Percentiles rank a stretch among this genome's conserved stretches.
Evolutionary conservation across 2,113 vertebrate genomes (phyloP).

Genomic region (Helogale parvula): DNA sequence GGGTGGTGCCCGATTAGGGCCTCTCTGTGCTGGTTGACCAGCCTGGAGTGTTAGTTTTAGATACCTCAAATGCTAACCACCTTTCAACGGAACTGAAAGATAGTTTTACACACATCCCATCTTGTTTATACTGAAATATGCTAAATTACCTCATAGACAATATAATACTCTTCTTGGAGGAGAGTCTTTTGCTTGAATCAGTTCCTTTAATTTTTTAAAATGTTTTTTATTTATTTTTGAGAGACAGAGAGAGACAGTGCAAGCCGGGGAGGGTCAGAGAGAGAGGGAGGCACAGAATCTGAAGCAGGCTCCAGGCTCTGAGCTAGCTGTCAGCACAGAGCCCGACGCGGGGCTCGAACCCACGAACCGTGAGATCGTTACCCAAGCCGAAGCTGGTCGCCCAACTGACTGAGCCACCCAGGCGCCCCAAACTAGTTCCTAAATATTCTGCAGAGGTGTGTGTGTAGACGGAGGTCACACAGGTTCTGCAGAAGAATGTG

Average conservation of each 20-base stretch:
- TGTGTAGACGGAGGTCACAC: neutral
- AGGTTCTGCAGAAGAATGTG: neutral
- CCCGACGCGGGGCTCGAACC: too few species aligned
- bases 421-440: neutral
- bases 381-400: too few species aligned
- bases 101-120: neutral
- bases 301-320: too few species aligned
- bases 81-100: neutral
- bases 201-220: neutral
- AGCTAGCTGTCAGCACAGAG: too few species aligned
- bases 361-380: too few species aligned
- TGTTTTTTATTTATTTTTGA: too few species aligned
- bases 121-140: neutral
- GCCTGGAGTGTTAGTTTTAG: neutral
- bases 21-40: neutral
- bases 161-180: neutral
- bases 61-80: neutral
- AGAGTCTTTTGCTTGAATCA: neutral
- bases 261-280: too few species aligned
- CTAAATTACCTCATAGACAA: neutral
- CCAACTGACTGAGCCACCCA: too few species aligned
- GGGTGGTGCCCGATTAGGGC: neutral
- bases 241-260: too few species aligned
- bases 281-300: too few species aligned
- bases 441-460: neutral